Conservation (phyloP, 1,140 invertebrate species). For the Zaprionus lachaisei region DNA sequence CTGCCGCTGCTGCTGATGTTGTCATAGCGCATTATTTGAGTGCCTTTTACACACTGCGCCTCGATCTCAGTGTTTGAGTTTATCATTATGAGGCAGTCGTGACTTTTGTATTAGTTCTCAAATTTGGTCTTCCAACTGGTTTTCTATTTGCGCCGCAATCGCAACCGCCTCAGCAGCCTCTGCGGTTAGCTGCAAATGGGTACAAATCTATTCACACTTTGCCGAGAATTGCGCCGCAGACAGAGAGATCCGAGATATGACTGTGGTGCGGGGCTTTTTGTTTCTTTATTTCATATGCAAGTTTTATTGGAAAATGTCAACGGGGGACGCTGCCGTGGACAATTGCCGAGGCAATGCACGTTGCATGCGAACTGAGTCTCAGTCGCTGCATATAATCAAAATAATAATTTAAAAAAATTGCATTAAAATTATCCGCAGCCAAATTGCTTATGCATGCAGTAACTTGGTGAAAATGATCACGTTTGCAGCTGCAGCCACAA, state of each 20-base stretch:
- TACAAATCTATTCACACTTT: constrained; percentile 77
- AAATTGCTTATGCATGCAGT: constrained; percentile 78
- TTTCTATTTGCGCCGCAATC: constrained; percentile 56
- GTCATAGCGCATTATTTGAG: constrained; percentile 35
- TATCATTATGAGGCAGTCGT: constrained; percentile 70
- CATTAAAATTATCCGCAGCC: constrained; percentile 54
- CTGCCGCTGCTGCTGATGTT: constrained; percentile 13
- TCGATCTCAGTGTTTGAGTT: constrained; percentile 54
- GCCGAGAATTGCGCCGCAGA: constrained; percentile 49
- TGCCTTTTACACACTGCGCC: background rate
- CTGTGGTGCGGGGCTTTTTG: background rate
- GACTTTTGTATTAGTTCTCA: constrained; percentile 65
- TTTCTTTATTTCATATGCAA: constrained; percentile 15
- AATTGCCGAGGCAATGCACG: constrained; percentile 69
- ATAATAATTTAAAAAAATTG: constrained; percentile 65
- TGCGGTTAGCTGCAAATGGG: constrained; percentile 54
- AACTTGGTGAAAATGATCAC: constrained; percentile 67
- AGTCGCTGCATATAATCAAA: constrained; percentile 51
- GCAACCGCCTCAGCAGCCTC: background rate
- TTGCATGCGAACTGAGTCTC: constrained; percentile 30
- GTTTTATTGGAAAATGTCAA: constrained; percentile 62
- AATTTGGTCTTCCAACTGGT: constrained; percentile 54
- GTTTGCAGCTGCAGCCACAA: constrained; percentile 59
- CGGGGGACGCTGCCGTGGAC: constrained; percentile 24
- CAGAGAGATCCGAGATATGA: constrained; percentile 1